Percentiles rank a stretch among this genome's conserved stretches.
These are phyloP conservation scores for Caenorhabditis sp. DNA, from an alignment of 2,888 invertebrate genomes.

Conservation along the genomic window DNA sequence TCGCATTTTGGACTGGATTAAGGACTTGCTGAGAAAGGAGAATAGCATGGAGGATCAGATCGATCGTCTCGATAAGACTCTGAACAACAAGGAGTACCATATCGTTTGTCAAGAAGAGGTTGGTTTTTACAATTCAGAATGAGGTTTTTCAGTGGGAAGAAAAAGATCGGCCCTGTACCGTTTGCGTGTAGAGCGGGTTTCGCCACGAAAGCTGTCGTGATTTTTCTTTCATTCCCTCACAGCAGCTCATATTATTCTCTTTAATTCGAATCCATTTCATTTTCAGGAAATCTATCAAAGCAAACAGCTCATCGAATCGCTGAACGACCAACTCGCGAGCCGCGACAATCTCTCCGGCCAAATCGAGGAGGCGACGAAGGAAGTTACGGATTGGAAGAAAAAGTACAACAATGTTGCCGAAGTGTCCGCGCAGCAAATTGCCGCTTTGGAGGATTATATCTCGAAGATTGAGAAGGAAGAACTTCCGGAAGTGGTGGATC, in stretches of 20 bases:
- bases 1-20: not conserved
- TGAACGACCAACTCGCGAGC: not conserved
- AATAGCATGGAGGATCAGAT: slow-evolving; percentile 3
- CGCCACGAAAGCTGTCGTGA: too few species aligned
- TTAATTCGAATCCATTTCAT: too few species aligned
- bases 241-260: too few species aligned
- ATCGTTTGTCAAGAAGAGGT: not conserved
- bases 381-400: not conserved
- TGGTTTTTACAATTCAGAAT: too few species aligned
- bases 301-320: too few species aligned
- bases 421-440: not conserved
- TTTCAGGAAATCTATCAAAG: too few species aligned
- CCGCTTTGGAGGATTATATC: not conserved
- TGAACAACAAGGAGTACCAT: slow-evolving; percentile 9
- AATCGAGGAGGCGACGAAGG: not conserved
- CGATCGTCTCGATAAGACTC: slow-evolving; percentile 13
- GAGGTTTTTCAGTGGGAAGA: too few species aligned
- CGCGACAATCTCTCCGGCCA: slow-evolving; percentile 3
- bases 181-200: too few species aligned
- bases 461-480: not conserved
- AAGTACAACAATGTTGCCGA: not conserved
- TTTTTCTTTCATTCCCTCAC: too few species aligned
- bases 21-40: not conserved
- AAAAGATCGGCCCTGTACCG: too few species aligned
- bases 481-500: not conserved